These are phyloP conservation scores for Laodelphax striatellus DNA, from an alignment of 1,140 invertebrate species.

Conservation along the genomic window DNA sequence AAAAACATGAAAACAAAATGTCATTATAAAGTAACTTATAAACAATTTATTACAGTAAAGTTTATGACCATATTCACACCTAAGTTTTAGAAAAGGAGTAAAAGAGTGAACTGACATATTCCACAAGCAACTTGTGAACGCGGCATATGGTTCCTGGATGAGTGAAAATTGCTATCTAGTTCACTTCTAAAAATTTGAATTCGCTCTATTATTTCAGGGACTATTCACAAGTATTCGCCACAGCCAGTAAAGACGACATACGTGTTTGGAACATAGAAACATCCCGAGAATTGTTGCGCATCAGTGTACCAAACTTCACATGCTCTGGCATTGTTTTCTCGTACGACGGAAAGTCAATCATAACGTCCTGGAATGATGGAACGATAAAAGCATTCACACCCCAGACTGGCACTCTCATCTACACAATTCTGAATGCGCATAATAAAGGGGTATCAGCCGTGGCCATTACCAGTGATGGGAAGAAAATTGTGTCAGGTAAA, in stretches of 20 bases:
- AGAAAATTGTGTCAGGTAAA: conserved; percentile 42
- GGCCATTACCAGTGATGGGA: conserved; percentile 54
- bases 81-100: too few relatives aligned
- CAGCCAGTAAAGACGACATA: conserved; percentile 69
- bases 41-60: too few relatives aligned
- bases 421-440: conserved; percentile 73
- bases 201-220: conserved; percentile 35
- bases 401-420: conserved; percentile 64
- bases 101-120: too few relatives aligned
- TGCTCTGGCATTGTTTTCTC: conserved; percentile 68
- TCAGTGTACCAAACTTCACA: conserved; percentile 73
- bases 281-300: conserved; percentile 67
- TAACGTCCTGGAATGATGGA: conserved; percentile 69
- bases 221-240: conserved; percentile 74
- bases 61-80: too few relatives aligned
- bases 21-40: too few relatives aligned
- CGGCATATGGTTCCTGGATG: too few relatives aligned
- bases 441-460: conserved; percentile 74
- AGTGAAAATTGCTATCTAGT: too few relatives aligned
- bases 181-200: too few relatives aligned
- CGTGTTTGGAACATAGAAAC: conserved; percentile 68
- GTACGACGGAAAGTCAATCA: conserved; percentile 45
- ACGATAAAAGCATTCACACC: conserved; percentile 75
- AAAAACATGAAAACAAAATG: too few relatives aligned
- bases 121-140: too few relatives aligned